Conservation (phyloP, 2,797 vertebrate species). For the Pygocentrus nattereri region DNA sequence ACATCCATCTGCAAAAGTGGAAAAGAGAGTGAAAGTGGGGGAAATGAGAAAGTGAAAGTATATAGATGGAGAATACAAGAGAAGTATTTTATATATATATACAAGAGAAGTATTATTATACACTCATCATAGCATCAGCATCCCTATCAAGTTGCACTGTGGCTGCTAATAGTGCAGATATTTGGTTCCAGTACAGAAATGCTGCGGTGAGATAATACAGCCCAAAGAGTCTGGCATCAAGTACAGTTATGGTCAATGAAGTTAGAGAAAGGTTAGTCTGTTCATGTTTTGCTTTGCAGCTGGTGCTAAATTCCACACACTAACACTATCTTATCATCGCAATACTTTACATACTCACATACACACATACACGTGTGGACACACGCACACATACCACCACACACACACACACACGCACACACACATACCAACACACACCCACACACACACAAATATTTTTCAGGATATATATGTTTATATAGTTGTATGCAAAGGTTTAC, state of each 20-base stretch:
- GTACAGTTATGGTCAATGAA: not conserved
- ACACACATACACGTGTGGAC: not conserved
- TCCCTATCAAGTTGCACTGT: not conserved
- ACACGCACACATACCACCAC: not conserved
- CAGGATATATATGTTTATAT: too few relatives aligned
- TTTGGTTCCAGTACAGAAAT: not conserved
- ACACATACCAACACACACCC: slow-evolving; percentile 1
- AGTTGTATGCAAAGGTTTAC: too few relatives aligned
- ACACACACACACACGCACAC: not conserved
- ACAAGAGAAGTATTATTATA: not conserved
- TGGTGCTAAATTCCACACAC: slow-evolving; percentile 48
- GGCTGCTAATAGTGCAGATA: not conserved
- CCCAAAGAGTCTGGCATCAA: not conserved
- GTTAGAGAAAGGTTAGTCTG: not conserved
- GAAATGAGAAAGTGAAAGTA: not conserved
- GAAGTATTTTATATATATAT: too few relatives aligned
- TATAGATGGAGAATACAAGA: not conserved
- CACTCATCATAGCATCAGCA: slow-evolving; percentile 1
- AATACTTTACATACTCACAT: not conserved
- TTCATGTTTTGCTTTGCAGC: slow-evolving; percentile 20
- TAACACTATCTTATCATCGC: slow-evolving; percentile 57
- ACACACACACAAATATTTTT: not conserved
- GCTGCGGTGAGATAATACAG: not conserved
- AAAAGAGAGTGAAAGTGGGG: not conserved
- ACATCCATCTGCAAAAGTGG: not conserved